These are phyloP conservation scores for Agrilus biguttatus DNA, from an alignment of 2,888 invertebrate species.

Conservation along the genomic window DNA sequence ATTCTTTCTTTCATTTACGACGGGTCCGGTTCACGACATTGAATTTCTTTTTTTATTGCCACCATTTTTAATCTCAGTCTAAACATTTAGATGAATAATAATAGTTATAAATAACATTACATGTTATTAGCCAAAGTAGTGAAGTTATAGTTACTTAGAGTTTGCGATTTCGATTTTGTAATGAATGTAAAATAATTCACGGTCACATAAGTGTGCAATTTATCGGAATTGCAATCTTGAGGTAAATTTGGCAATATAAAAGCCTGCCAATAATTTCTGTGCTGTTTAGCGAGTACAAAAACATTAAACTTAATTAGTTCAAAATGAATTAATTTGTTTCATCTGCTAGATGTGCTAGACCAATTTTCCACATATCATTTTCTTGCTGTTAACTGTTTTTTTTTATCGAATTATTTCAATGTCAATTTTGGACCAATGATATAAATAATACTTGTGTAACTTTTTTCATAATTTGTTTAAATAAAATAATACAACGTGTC, in stretches of 20 bases:
- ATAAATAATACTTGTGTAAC: too few species aligned
- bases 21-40: conserved; percentile 26
- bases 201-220: too few species aligned
- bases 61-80: conserved; percentile 24
- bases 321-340: too few species aligned
- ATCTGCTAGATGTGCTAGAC: neutral
- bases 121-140: conserved; percentile 24
- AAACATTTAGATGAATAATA: conserved; percentile 21
- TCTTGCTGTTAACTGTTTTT: neutral
- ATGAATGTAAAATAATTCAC: conserved; percentile 4
- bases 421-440: too few species aligned
- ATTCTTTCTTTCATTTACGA: conserved; percentile 10
- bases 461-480: too few species aligned
- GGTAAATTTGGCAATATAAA: conserved; percentile 19
- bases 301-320: neutral
- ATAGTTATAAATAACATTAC: conserved; percentile 26
- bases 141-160: conserved; percentile 22
- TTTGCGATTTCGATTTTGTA: conserved; percentile 12
- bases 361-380: conserved; percentile 5
- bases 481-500: too few species aligned
- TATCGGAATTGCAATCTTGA: conserved; percentile 6
- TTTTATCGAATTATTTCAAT: too few species aligned
- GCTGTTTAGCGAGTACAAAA: conserved; percentile 2
- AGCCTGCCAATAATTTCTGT: conserved; percentile 27
- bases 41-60: conserved; percentile 21